Percentiles rank a stretch among this genome's conserved stretches.
phyloP scores from a whole-genome alignment of 30 jellyfish, hydroid and myxozoan genomes.

The Haliclystus octoradiatus region DNA sequence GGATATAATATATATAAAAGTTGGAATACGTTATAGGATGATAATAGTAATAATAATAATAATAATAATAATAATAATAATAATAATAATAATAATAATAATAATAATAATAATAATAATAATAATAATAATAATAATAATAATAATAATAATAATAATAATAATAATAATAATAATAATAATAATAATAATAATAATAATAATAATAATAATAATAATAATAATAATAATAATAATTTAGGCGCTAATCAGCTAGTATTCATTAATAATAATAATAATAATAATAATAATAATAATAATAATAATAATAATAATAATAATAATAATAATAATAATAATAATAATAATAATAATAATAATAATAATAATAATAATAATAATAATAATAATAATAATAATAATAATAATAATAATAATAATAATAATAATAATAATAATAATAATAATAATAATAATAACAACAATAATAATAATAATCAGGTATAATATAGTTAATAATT shows the following conservation, averaged over 20 bases:
- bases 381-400: not conserved
- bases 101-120: not conserved
- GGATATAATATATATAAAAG: too few species aligned
- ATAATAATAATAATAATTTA: not conserved
- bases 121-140: not conserved
- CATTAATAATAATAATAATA: not conserved
- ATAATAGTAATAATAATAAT: too few species aligned
- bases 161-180: not conserved
- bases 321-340: not conserved
- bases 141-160: not conserved
- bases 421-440: not conserved
- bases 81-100: not conserved
- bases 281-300: not conserved
- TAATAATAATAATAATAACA: not conserved
- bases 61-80: too few species aligned
- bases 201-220: not conserved
- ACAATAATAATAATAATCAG: too few species aligned
- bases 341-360: not conserved
- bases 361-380: not conserved
- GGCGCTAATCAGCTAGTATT: too few species aligned
- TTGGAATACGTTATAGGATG: too few species aligned
- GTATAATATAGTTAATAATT: too few species aligned
- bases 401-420: not conserved
- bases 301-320: not conserved
- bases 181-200: not conserved